phyloP scores from a whole-genome alignment of 2,888 invertebrate species.

The Drosophila kuntzei region DNA sequence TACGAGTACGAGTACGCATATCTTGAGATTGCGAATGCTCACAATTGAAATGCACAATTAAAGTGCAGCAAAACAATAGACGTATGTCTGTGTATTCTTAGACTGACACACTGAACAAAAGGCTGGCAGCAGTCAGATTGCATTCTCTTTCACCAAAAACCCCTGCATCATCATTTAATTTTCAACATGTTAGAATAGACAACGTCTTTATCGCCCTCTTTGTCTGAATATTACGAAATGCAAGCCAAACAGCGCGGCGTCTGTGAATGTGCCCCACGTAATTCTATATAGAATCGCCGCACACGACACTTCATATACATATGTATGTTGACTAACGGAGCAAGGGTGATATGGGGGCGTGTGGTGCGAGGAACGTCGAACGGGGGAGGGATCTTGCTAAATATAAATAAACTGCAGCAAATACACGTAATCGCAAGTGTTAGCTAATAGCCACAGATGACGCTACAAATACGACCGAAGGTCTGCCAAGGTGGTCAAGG shows the following conservation, averaged over 20 bases:
- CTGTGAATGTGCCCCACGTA: constrained; percentile 59
- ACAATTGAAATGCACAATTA: constrained; percentile 70
- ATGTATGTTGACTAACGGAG: constrained; percentile 8
- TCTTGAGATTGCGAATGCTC: constrained; percentile 47
- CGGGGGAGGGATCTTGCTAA: neutral
- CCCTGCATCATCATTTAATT: constrained; percentile 3
- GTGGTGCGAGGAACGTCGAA: neutral
- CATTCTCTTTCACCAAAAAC: constrained; percentile 24
- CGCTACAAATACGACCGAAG: constrained; percentile 58
- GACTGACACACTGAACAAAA: constrained; percentile 75
- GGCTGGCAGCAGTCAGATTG: constrained; percentile 44
- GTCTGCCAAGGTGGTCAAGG: constrained; percentile 67
- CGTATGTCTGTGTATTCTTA: constrained; percentile 52
- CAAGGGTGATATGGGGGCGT: neutral
- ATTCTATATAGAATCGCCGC: constrained; percentile 67
- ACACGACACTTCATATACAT: constrained; percentile 21
- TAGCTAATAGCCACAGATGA: constrained; percentile 73
- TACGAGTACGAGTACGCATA: constrained; percentile 39
- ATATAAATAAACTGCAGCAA: constrained; percentile 43
- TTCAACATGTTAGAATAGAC: constrained; percentile 15
- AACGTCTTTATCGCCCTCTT: constrained; percentile 30
- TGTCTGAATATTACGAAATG: constrained; percentile 68
- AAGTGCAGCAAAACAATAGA: constrained; percentile 63
- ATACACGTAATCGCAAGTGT: constrained; percentile 54
- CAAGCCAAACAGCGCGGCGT: constrained; percentile 18